Evolutionary conservation across 2,113 vertebrate genomes (phyloP).

Genomic region (Trachemys scripta): DNA sequence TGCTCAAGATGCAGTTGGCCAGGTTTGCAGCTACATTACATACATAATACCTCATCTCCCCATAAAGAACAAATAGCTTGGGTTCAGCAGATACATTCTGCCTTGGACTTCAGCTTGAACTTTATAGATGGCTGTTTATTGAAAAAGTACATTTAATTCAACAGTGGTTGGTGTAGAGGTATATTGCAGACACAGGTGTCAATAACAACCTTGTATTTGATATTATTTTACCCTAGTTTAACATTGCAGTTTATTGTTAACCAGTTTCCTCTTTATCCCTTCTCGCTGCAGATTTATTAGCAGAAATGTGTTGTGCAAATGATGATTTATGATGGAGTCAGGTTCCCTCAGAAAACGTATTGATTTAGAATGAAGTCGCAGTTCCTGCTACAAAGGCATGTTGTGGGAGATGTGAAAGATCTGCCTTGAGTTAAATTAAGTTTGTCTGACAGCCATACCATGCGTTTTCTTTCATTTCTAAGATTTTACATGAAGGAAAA

Average conservation of each 20-base stretch:
- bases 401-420: neutral
- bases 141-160: slow-evolving; percentile 38
- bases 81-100: slow-evolving; percentile 16
- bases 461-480: neutral
- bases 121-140: slow-evolving; percentile 12
- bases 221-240: slow-evolving; percentile 37
- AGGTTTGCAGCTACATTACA: slow-evolving; percentile 48
- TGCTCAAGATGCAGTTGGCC: slow-evolving; percentile 32
- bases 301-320: slow-evolving; percentile 80
- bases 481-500: slow-evolving; percentile 33
- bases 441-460: slow-evolving; percentile 6
- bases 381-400: slow-evolving; percentile 24
- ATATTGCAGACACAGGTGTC: slow-evolving; percentile 25
- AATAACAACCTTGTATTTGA: slow-evolving; percentile 44
- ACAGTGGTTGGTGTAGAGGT: neutral
- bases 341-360: slow-evolving; percentile 86
- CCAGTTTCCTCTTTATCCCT: slow-evolving; percentile 64
- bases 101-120: neutral
- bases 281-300: slow-evolving; percentile 74
- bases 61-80: neutral
- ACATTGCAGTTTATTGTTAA: slow-evolving; percentile 66
- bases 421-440: slow-evolving; percentile 13
- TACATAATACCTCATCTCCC: neutral
- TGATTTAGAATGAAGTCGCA: slow-evolving; percentile 79
- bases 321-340: slow-evolving; percentile 88